phyloP scores from a whole-genome alignment of 2,797 vertebrate genomes.

The Tangara arthus region DNA sequence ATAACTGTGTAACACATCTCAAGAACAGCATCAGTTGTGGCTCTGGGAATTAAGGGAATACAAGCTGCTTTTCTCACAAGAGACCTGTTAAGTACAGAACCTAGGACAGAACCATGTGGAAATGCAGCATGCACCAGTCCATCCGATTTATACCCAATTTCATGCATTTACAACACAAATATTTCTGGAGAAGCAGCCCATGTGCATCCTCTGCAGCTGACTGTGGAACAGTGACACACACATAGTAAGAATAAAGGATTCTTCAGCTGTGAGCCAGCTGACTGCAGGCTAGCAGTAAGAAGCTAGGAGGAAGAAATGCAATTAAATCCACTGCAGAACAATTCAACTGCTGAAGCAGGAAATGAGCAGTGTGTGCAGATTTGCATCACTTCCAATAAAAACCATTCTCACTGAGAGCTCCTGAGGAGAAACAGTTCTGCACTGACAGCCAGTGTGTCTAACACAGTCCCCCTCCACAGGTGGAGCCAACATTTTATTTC shows the following conservation, averaged over 20 bases:
- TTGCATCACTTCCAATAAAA: background rate
- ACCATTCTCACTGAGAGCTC: background rate
- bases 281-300: background rate
- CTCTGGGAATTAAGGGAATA: background rate
- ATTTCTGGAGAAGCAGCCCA: background rate
- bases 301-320: background rate
- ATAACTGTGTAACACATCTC: background rate
- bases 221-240: background rate
- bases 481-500: background rate
- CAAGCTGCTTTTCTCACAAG: background rate
- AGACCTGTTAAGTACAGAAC: background rate
- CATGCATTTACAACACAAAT: background rate
- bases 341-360: background rate
- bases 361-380: background rate
- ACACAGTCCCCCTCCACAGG: background rate
- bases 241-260: background rate
- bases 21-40: background rate
- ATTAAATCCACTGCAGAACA: background rate
- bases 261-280: background rate
- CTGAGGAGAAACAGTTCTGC: background rate
- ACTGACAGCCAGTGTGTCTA: background rate
- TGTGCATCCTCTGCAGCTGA: background rate
- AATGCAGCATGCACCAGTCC: background rate
- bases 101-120: background rate
- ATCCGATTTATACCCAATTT: background rate